Percentiles rank a stretch among this genome's conserved stretches.
phyloP scores from a whole-genome alignment of 1,140 invertebrate species.

The Anoplolepis gracilipes region DNA sequence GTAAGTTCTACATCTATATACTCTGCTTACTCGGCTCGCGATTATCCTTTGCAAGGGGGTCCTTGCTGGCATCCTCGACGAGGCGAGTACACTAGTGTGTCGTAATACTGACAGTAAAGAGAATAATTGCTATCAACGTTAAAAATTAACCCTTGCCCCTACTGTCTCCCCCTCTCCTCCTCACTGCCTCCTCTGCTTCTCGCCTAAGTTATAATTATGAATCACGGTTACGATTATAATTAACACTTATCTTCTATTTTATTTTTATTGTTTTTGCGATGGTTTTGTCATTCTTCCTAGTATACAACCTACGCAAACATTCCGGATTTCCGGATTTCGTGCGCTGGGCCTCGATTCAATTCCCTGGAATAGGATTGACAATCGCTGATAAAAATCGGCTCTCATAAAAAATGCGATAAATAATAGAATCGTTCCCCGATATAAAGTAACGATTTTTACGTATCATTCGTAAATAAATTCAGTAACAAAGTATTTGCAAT shows the following conservation, averaged over 20 bases:
- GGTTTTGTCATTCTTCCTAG: not conserved
- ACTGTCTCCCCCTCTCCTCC: no score
- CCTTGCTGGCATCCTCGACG: slow-evolving; percentile 69
- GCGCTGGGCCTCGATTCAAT: not conserved
- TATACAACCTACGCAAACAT: slow-evolving; percentile 15
- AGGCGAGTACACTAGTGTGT: slow-evolving; percentile 83
- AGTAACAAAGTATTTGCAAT: no score
- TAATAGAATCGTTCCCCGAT: no score
- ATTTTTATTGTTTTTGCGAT: slow-evolving; percentile 25
- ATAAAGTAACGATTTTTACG: no score
- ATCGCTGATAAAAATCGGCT: not conserved
- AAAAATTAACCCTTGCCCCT: slow-evolving; percentile 74
- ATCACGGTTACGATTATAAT: slow-evolving; percentile 46
- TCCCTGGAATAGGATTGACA: not conserved
- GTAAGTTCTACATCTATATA: slow-evolving; percentile 70
- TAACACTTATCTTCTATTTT: slow-evolving; percentile 43
- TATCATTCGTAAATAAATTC: no score
- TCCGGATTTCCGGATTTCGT: not conserved
- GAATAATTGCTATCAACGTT: slow-evolving; percentile 77
- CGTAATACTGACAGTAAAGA: slow-evolving; percentile 85
- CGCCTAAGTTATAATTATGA: slow-evolving; percentile 36
- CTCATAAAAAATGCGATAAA: not conserved
- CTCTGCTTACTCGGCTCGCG: slow-evolving; percentile 76
- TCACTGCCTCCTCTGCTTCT: not conserved
- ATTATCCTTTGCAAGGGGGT: slow-evolving; percentile 53